These are phyloP conservation scores for Carlito syrichta DNA, from an alignment of 2,113 vertebrate species.

Conservation along the genomic window DNA sequence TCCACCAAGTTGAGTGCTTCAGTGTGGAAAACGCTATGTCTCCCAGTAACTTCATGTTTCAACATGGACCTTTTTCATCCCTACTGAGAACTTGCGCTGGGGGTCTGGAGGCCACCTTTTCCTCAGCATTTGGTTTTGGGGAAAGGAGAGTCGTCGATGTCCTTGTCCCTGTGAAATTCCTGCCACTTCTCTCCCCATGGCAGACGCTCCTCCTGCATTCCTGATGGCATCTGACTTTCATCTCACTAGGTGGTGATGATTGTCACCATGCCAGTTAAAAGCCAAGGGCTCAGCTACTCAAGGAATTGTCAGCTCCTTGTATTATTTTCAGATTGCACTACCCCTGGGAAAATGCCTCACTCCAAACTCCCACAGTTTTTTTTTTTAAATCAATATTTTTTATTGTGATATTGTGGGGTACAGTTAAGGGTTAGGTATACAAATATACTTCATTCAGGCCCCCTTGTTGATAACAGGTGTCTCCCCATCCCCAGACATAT, in stretches of 20 bases:
- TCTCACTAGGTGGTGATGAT: not conserved
- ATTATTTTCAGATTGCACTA: not conserved
- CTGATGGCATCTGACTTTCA: not conserved
- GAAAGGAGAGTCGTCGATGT: not conserved
- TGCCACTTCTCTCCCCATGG: not conserved
- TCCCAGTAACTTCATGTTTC: slow-evolving; percentile 55
- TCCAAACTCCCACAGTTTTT: not conserved
- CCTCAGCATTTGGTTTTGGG: not conserved
- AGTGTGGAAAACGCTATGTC: slow-evolving; percentile 55
- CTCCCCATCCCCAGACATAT: too few species aligned
- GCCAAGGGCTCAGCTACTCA: not conserved
- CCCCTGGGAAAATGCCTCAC: not conserved
- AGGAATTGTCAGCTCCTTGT: not conserved
- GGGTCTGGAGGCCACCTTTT: not conserved
- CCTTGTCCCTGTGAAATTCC: not conserved
- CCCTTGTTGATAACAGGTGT: too few species aligned
- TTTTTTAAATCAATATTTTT: too few species aligned
- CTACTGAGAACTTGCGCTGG: not conserved
- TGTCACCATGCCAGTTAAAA: not conserved
- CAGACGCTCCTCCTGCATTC: not conserved
- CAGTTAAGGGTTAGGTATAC: too few species aligned
- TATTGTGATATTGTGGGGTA: too few species aligned
- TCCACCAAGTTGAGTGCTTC: slow-evolving; percentile 71
- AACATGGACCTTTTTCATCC: slow-evolving; percentile 5
- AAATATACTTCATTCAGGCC: too few species aligned